Evolutionary conservation across 2,888 invertebrate genomes (phyloP).

Genomic region (Odiellus spinosus): DNA sequence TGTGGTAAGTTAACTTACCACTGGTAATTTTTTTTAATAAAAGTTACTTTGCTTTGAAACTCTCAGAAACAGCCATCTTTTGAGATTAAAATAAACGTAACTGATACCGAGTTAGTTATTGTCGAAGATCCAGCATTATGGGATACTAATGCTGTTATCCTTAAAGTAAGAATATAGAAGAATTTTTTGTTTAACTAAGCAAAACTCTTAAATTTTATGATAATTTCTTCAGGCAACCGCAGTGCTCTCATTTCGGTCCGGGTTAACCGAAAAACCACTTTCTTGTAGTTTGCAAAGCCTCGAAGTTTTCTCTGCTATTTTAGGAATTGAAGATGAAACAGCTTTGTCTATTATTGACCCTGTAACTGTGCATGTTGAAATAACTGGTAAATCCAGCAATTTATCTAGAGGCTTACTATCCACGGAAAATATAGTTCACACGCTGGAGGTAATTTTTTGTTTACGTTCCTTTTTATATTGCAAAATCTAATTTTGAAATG

Average conservation of each 20-base stretch:
- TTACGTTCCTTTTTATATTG: neutral
- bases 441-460: neutral
- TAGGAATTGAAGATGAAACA: conserved; percentile 80
- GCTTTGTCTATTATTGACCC: conserved; percentile 89
- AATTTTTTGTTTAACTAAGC: too few relatives aligned
- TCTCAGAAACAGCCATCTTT: conserved; percentile 34
- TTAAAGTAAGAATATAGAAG: conserved; percentile 33
- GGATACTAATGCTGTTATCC: conserved; percentile 86
- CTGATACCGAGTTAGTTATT: conserved; percentile 85
- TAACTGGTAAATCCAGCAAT: conserved; percentile 7
- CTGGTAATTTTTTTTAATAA: too few relatives aligned
- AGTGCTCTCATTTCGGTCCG: conserved; percentile 58
- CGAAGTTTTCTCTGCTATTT: conserved; percentile 80
- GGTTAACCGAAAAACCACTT: conserved; percentile 52
- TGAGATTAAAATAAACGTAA: conserved; percentile 81
- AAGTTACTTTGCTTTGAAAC: neutral
- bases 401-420: conserved; percentile 4
- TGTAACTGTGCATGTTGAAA: conserved; percentile 43
- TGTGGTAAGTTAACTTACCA: too few relatives aligned
- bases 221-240: conserved; percentile 53
- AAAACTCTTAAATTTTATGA: too few relatives aligned
- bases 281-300: conserved; percentile 71
- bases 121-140: conserved; percentile 73
- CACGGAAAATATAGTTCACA: conserved; percentile 3
- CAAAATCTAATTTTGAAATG: conserved; percentile 5